Evolutionary conservation across 2,888 invertebrate species (phyloP).

Genomic region (Suillia variegata): DNA sequence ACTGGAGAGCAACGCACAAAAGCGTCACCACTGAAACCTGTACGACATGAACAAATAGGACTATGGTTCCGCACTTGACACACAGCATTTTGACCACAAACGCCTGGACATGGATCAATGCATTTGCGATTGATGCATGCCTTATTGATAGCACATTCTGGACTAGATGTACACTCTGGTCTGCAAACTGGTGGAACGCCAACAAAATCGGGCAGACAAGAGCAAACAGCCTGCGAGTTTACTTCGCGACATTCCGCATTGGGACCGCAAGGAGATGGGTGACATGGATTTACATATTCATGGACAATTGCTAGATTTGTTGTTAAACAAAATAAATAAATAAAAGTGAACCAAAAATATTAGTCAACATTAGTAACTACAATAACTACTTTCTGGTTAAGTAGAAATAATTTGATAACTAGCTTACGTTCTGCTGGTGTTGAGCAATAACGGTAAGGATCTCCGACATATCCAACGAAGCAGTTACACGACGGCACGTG

Average conservation of each 20-base stretch:
- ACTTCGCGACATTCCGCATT: slow-evolving; percentile 75
- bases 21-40: slow-evolving; percentile 75
- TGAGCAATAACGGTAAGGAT: slow-evolving; percentile 66
- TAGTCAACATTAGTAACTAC: slow-evolving; percentile 44
- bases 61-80: slow-evolving; percentile 79
- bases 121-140: slow-evolving; percentile 78
- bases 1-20: slow-evolving; percentile 69
- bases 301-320: slow-evolving; percentile 58
- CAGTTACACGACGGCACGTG: slow-evolving; percentile 75
- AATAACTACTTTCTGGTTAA: slow-evolving; percentile 26
- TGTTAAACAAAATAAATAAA: slow-evolving; percentile 27
- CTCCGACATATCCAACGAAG: slow-evolving; percentile 68
- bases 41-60: slow-evolving; percentile 76
- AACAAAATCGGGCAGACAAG: slow-evolving; percentile 71
- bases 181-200: slow-evolving; percentile 74
- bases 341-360: slow-evolving; percentile 15
- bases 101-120: slow-evolving; percentile 75
- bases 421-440: slow-evolving; percentile 58
- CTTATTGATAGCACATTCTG: slow-evolving; percentile 70
- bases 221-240: slow-evolving; percentile 73
- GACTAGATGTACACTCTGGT: slow-evolving; percentile 75
- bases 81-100: slow-evolving; percentile 73
- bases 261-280: slow-evolving; percentile 74
- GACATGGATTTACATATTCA: slow-evolving; percentile 61
- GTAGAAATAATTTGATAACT: slow-evolving; percentile 31